A percentile compares a stretch with the other conserved stretches of the same genome.
Evolutionary conservation across 2,113 vertebrate genomes (phyloP).

Genomic region (Vulpes vulpes): DNA sequence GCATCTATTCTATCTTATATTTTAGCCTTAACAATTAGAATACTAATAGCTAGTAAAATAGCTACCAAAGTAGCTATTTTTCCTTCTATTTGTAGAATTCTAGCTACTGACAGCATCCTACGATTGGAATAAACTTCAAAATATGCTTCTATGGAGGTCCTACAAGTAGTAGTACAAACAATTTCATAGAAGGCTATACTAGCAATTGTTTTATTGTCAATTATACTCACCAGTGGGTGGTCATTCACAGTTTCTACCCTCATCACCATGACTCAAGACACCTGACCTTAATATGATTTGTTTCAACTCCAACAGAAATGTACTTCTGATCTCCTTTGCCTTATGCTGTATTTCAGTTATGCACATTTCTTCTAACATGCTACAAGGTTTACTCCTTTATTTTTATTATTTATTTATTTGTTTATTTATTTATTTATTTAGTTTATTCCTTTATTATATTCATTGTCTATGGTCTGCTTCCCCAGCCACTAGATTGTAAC

Average conservation of each 20-base stretch:
- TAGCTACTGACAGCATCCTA: not conserved
- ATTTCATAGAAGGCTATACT: accelerated
- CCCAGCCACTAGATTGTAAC: not conserved
- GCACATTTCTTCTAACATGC: not conserved
- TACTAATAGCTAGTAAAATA: accelerated
- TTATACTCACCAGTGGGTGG: accelerated
- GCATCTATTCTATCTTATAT: accelerated
- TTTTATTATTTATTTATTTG: too few relatives aligned
- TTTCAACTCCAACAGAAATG: accelerated
- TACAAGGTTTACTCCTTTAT: not conserved
- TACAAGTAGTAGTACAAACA: not conserved
- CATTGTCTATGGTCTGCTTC: not conserved
- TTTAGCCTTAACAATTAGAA: accelerated
- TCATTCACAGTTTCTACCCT: accelerated
- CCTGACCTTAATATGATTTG: accelerated
- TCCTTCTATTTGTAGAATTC: not conserved
- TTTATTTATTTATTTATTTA: too few relatives aligned
- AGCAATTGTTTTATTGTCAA: accelerated
- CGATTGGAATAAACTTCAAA: not conserved
- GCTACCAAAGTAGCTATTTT: accelerated
- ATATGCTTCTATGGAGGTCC: accelerated
- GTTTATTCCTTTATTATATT: not conserved
- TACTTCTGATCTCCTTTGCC: not conserved
- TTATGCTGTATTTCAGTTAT: not conserved
- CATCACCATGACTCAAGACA: accelerated